Percentiles rank a stretch among this genome's conserved stretches.
These are phyloP conservation scores for Drosophila ohnishii DNA, from an alignment of 1,140 invertebrate genomes.

Conservation along the genomic window DNA sequence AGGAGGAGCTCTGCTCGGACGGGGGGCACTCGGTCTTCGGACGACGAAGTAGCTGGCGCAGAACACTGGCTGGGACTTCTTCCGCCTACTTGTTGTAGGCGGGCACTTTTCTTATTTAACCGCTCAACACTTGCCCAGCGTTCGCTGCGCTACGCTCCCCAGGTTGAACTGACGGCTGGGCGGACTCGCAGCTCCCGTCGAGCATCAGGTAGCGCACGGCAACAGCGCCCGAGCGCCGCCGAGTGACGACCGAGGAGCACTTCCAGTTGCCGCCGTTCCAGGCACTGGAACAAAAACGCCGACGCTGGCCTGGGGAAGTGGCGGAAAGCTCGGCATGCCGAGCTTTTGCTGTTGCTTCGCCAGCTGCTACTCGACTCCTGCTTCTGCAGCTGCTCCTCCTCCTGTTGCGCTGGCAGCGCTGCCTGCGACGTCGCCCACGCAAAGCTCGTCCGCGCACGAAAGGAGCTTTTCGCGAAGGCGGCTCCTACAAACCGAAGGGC, in stretches of 20 bases:
- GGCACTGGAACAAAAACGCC: slow-evolving; percentile 30
- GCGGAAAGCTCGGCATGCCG: slow-evolving; percentile 32
- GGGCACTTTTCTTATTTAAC: slow-evolving; percentile 81
- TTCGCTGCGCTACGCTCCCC: slow-evolving; percentile 77
- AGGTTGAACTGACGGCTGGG: slow-evolving; percentile 76
- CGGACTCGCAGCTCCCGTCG: slow-evolving; percentile 31
- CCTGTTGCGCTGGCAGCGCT: slow-evolving; percentile 55
- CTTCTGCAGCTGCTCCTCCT: slow-evolving; percentile 7
- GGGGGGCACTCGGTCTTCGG: slow-evolving; percentile 54
- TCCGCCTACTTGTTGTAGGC: slow-evolving; percentile 72
- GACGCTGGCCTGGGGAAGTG: slow-evolving; percentile 57
- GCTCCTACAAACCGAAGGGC: slow-evolving; percentile 45
- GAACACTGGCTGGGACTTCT: slow-evolving; percentile 72
- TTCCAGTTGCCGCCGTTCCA: slow-evolving; percentile 54
- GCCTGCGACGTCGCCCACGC: slow-evolving; percentile 57
- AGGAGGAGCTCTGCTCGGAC: slow-evolving; percentile 7
- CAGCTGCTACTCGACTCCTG: slow-evolving; percentile 34
- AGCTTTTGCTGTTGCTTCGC: slow-evolving; percentile 62
- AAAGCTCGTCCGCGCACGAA: slow-evolving; percentile 23
- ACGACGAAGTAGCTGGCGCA: slow-evolving; percentile 69
- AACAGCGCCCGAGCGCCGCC: slow-evolving; percentile 13
- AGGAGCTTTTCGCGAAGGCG: slow-evolving; percentile 27
- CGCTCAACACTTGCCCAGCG: slow-evolving; percentile 74
- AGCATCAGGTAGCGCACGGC: slow-evolving; percentile 34
- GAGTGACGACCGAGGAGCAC: slow-evolving; percentile 8